Evolutionary conservation across 2,888 invertebrate genomes (phyloP).

Genomic region (Brachynemurus nebulosus): DNA sequence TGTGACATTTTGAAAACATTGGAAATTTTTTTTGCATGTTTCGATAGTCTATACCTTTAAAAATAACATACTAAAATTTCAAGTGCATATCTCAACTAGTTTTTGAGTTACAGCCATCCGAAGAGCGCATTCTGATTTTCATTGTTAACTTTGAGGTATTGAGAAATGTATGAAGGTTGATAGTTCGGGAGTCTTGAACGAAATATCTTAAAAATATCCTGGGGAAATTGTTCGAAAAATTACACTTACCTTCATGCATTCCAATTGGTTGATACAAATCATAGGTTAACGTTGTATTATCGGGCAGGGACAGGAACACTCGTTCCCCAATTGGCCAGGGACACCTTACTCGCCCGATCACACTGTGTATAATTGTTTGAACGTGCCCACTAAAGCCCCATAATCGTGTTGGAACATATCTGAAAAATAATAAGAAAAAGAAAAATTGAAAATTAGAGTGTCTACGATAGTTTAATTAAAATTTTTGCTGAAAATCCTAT

Average conservation of each 20-base stretch:
- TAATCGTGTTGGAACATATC: constrained; percentile 75
- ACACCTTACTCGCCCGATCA: constrained; percentile 73
- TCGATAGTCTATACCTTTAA: no score
- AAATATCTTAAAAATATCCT: neutral
- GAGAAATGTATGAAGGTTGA: neutral
- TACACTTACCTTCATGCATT: constrained; percentile 48
- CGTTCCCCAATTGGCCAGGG: constrained; percentile 81
- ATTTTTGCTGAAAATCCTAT: no score
- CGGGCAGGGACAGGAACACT: constrained; percentile 57
- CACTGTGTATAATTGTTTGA: constrained; percentile 83
- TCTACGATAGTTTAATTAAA: no score
- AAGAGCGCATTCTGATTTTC: no score
- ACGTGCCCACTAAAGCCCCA: constrained; percentile 96
- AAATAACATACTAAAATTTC: no score
- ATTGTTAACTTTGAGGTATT: no score
- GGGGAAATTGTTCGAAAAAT: neutral
- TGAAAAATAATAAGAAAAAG: constrained; percentile 34
- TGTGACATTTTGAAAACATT: no score
- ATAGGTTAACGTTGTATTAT: constrained; percentile 83
- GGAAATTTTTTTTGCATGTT: no score
- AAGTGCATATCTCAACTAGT: no score
- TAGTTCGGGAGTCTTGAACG: no score
- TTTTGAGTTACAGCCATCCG: no score
- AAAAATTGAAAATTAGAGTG: neutral
- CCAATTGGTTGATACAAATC: constrained; percentile 77